A percentile compares a stretch with the other conserved stretches of the same genome.
phyloP scores from a whole-genome alignment of 1,140 invertebrate genomes.

The Drosophila mauritiana region DNA sequence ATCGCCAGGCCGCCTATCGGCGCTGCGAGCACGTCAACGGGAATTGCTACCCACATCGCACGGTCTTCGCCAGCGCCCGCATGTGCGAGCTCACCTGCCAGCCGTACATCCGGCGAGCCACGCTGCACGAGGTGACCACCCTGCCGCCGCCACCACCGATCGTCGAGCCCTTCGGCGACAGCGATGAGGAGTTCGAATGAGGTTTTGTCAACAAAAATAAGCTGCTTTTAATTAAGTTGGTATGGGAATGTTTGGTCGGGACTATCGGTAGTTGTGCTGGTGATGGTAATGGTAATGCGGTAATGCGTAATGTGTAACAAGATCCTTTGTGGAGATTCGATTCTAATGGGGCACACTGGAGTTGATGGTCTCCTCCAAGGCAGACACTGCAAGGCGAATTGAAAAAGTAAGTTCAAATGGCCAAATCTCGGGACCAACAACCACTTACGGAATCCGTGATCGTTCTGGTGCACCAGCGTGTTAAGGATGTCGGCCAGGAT shows the following conservation, averaged over 20 bases:
- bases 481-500: conserved; percentile 58
- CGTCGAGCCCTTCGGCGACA: not conserved
- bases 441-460: conserved; percentile 71
- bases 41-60: conserved; percentile 9
- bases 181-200: conserved; percentile 6
- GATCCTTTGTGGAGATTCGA: not conserved
- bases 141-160: not conserved
- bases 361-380: conserved; percentile 69
- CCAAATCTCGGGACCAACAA: too few relatives aligned
- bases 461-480: conserved; percentile 56
- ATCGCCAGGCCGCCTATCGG: not conserved
- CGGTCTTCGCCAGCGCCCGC: conserved; percentile 15
- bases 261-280: too few relatives aligned
- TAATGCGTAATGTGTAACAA: not conserved
- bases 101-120: conserved; percentile 7
- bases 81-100: conserved; percentile 17
- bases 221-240: not conserved
- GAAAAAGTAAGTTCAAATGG: not conserved
- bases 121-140: conserved; percentile 4
- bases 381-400: conserved; percentile 52
- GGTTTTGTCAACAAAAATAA: not conserved
- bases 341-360: conserved; percentile 6
- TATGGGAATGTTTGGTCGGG: not conserved
- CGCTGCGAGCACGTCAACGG: conserved; percentile 32
- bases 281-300: not conserved